Evolutionary conservation across 2,113 vertebrate genomes (phyloP).

Genomic region (Nematolebias whitei): DNA sequence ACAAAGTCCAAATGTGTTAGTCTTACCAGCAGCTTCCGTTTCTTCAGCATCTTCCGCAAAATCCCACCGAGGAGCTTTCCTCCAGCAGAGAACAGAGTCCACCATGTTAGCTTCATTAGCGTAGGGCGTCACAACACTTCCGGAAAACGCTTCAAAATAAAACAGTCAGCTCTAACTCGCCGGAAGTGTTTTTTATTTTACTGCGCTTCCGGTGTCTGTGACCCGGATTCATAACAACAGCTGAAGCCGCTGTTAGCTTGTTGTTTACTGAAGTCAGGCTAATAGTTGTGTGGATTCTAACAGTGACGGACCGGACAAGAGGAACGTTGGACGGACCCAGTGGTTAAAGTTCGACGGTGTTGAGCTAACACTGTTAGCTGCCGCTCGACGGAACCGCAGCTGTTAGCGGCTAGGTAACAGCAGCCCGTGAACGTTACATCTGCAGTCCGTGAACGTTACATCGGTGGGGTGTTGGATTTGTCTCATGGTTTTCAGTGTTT

Average conservation of each 20-base stretch:
- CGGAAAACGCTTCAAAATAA: slow-evolving; percentile 20
- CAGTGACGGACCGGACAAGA: not conserved
- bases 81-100: not conserved
- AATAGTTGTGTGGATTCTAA: accelerated
- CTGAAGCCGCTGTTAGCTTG: slow-evolving; percentile 6
- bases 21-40: slow-evolving; percentile 79
- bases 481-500: too few species aligned
- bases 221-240: slow-evolving; percentile 63
- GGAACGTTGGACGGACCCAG: not conserved
- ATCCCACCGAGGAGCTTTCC: slow-evolving; percentile 28
- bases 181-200: too few species aligned
- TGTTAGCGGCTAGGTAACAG: slow-evolving; percentile 5
- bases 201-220: not conserved
- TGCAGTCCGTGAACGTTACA: not conserved
- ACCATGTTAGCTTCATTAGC: not conserved
- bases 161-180: not conserved
- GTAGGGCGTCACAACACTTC: not conserved
- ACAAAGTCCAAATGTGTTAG: slow-evolving; percentile 12
- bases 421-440: not conserved
- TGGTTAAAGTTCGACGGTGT: not conserved
- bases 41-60: slow-evolving; percentile 82
- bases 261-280: not conserved
- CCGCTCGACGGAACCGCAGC: not conserved
- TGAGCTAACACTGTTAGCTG: too few species aligned
- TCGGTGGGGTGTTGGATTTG: too few species aligned